Evolutionary conservation across 2,888 invertebrate genomes (phyloP).

Genomic region (Leucophenga maculata): DNA sequence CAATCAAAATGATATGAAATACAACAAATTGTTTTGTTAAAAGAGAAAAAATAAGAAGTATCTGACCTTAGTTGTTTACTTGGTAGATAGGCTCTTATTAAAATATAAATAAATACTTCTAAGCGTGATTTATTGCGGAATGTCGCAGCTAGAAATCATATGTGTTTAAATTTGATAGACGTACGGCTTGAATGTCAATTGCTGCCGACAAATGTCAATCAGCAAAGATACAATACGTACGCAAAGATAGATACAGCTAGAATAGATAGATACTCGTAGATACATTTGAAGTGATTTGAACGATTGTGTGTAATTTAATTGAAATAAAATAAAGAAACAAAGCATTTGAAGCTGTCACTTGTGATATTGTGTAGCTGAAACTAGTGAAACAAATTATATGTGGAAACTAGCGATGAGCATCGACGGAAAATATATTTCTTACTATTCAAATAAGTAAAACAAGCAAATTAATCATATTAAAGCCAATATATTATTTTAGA

Average conservation of each 20-base stretch:
- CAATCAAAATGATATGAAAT: not conserved
- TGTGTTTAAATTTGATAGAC: not conserved
- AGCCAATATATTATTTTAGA: too few species aligned
- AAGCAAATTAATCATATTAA: too few species aligned
- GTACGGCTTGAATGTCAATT: not conserved
- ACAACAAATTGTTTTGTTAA: not conserved
- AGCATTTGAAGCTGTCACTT: not conserved
- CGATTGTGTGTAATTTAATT: not conserved
- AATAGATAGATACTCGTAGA: not conserved
- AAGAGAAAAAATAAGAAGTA: not conserved
- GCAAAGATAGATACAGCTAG: too few species aligned
- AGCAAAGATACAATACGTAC: not conserved
- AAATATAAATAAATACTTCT: too few species aligned
- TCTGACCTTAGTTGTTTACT: not conserved
- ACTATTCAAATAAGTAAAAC: too few species aligned
- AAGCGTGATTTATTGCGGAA: not conserved
- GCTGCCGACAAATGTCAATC: slow-evolving; percentile 8
- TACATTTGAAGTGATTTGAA: not conserved
- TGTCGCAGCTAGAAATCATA: not conserved
- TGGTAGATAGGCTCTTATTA: too few species aligned
- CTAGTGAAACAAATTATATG: too few species aligned
- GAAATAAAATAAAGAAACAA: slow-evolving; percentile 8
- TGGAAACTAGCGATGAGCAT: too few species aligned
- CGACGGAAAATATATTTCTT: too few species aligned
- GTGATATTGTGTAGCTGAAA: too few species aligned